Conservation (phyloP, 2,113 vertebrate genomes). For the Pontoporia blainvillei region DNA sequence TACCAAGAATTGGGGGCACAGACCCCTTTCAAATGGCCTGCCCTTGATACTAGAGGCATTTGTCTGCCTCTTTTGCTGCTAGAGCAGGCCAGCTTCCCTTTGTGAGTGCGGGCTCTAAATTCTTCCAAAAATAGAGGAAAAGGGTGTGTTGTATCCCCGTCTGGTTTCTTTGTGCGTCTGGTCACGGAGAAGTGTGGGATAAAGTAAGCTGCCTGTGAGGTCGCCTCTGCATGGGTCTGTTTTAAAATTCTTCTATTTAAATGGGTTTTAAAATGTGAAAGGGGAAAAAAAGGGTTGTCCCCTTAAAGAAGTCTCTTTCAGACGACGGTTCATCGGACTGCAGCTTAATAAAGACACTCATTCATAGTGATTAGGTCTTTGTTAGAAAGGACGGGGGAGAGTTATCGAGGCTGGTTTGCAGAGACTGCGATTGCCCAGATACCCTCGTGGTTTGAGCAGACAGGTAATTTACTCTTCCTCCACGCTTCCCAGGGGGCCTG, state of each 20-base stretch:
- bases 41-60: neutral
- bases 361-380: neutral
- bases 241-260: neutral
- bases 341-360: conserved; percentile 4
- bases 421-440: neutral
- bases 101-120: neutral
- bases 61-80: neutral
- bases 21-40: neutral
- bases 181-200: conserved; percentile 29
- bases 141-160: neutral
- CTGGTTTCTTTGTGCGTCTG: neutral
- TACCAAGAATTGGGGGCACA: neutral
- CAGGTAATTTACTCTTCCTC: neutral
- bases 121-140: neutral
- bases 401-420: neutral
- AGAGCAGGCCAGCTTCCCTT: neutral
- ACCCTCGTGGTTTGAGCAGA: neutral
- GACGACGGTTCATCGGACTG: neutral
- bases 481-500: neutral
- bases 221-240: neutral
- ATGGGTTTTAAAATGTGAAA: neutral
- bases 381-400: neutral
- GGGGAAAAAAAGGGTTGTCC: neutral
- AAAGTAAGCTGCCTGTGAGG: neutral
- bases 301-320: conserved; percentile 11